Evolutionary conservation across 2,888 invertebrate species (phyloP), one percentile per base, ranked within the genome.

Genomic region (Isotomurus palustris): DNA sequence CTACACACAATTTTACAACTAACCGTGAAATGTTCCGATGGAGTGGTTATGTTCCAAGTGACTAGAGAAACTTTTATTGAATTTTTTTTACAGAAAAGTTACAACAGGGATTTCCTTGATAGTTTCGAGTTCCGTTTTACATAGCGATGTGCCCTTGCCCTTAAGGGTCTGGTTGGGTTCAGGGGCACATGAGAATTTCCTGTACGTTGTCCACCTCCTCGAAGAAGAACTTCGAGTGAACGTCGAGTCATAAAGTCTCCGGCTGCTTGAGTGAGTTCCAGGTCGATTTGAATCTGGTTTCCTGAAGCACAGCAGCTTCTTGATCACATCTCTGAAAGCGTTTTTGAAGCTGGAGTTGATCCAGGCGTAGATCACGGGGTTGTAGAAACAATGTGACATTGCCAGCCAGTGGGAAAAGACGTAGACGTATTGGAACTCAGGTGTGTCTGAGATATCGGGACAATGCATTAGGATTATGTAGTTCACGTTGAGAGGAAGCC

Each of bases 401-500:
- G 49, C 49, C 3, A 35, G 49, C 49, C 49, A 49, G 36, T 49
- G 49, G 21, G 35, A 49, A 19, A 24, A 12, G 49, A 49, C 14
- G n/a, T 19, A 49, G 10, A 49, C 21, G 36, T 49, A 49, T 12
- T 5, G 43, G 38, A 38, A 38, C 8, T 38, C 38, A 5, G 38
- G 38, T 5, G 19, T 14, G 3, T 25, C n/a, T 8, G 47, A 22
- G 27, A 28, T 5, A 8, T 8, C 28, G 10, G 47, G 47, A 21
- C 19, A 22, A 27, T 47, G 47, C 6, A 27, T 3, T 6, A 8
- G 24, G 28, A 47, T 47, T 6, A 40, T 40, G 40, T 40, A 40
- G 17, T 40, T 40, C 14, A 61, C 40, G 58, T 73, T 73, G 17
- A 77, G 69, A 1, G 78, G 78, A 25, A 78, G 71, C 78, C 78